These are phyloP conservation scores for Alsophila aescularia DNA, from an alignment of 2,888 invertebrate genomes.

Conservation along the genomic window DNA sequence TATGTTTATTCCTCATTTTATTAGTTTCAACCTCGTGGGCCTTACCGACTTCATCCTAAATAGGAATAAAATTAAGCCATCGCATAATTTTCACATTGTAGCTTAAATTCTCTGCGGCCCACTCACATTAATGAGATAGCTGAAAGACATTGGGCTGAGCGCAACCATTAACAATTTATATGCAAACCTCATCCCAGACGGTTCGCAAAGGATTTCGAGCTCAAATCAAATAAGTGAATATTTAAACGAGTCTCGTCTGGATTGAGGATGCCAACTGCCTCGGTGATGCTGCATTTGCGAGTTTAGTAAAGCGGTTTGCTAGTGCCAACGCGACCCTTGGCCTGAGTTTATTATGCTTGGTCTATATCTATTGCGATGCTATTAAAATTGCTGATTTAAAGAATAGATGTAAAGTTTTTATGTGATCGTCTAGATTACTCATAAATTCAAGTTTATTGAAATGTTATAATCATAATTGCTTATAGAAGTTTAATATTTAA, in stretches of 20 bases:
- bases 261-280: constrained; percentile 1
- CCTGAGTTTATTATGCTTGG: neutral
- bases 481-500: no score
- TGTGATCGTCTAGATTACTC: no score
- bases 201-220: constrained; percentile 25
- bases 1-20: no score
- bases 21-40: no score
- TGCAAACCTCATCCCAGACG: constrained; percentile 38
- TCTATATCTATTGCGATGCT: neutral
- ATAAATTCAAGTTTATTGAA: no score
- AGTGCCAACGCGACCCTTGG: neutral
- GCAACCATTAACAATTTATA: constrained; percentile 44
- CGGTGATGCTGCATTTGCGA: constrained; percentile 4
- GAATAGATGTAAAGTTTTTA: no score
- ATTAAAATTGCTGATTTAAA: neutral
- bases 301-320: neutral
- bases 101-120: constrained; percentile 31
- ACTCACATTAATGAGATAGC: constrained; percentile 49
- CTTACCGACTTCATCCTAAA: no score
- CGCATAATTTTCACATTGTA: constrained; percentile 11
- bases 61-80: neutral
- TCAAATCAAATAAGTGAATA: constrained; percentile 29
- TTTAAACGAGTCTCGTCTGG: constrained; percentile 18
- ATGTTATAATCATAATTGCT: no score
- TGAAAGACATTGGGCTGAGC: constrained; percentile 43